Conservation (phyloP, 2,113 vertebrate genomes). For the Calyptommatus sinebrachiatus region DNA sequence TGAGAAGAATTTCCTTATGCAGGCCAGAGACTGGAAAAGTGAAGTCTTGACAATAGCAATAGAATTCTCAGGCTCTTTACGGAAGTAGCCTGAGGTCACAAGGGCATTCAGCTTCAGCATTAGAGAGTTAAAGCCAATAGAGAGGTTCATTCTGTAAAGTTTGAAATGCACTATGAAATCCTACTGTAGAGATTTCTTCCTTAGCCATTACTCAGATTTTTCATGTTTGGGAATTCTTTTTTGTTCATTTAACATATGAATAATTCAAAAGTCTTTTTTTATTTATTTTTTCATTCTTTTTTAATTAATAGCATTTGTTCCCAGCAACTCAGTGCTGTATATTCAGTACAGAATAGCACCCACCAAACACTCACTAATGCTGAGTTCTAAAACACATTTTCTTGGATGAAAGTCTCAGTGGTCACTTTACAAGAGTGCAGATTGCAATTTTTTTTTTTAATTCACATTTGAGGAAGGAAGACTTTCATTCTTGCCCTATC, state of each 20-base stretch:
- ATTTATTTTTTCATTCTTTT: constrained; percentile 40
- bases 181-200: not conserved
- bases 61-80: too few relatives aligned
- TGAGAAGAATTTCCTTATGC: too few relatives aligned
- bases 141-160: not conserved
- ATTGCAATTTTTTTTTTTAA: constrained; percentile 30
- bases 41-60: not conserved
- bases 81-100: too few relatives aligned
- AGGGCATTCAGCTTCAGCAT: too few relatives aligned
- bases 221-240: constrained; percentile 17
- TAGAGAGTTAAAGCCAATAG: not conserved
- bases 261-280: not conserved
- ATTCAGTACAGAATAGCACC: constrained; percentile 41
- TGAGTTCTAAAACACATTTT: constrained; percentile 12
- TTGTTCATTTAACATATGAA: constrained; percentile 41
- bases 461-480: constrained; percentile 33
- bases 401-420: constrained; percentile 2
- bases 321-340: constrained; percentile 42
- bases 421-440: not conserved
- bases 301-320: constrained; percentile 51
- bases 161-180: not conserved
- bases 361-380: constrained; percentile 10
- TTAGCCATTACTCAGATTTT: not conserved
- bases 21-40: not conserved
- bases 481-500: constrained; percentile 5